phyloP scores from a whole-genome alignment of 2,888 invertebrate species.

The Limenitis camilla region DNA sequence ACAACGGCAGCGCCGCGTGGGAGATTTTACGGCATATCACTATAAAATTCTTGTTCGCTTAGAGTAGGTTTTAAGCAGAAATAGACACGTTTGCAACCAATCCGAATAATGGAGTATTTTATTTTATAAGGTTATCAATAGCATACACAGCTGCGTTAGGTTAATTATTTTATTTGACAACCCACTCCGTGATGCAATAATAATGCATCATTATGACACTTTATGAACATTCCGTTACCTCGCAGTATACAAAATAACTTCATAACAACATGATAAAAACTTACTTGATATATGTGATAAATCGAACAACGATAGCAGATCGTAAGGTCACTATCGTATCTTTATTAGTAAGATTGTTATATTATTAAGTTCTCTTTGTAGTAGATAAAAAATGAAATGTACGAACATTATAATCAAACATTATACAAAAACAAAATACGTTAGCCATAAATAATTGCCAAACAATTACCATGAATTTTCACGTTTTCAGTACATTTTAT shows the following conservation, averaged over 20 bases:
- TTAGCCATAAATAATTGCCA: neutral
- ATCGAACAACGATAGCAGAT: neutral
- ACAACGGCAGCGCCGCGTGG: constrained; percentile 30
- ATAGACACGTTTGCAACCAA: constrained; percentile 25
- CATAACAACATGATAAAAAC: constrained; percentile 21
- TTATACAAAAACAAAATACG: too few relatives aligned
- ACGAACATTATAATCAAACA: too few relatives aligned
- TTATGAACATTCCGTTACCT: constrained; percentile 28
- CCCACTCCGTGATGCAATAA: constrained; percentile 36
- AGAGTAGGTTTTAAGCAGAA: constrained; percentile 16
- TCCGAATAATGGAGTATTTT: constrained; percentile 53
- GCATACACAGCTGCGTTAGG: constrained; percentile 57
- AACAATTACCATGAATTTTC: neutral
- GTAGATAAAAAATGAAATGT: too few relatives aligned
- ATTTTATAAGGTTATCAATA: constrained; percentile 54
- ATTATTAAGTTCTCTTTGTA: neutral
- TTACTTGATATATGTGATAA: constrained; percentile 1
- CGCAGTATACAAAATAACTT: constrained; percentile 22
- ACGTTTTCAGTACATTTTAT: too few relatives aligned
- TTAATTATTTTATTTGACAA: constrained; percentile 49
- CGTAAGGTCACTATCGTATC: neutral
- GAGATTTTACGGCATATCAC: constrained; percentile 35
- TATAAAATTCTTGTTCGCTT: constrained; percentile 31
- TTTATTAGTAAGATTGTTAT: neutral
- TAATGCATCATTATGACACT: constrained; percentile 39